Evolutionary conservation across 2,888 invertebrate species (phyloP).

Genomic region (Galerucella pusilla): DNA sequence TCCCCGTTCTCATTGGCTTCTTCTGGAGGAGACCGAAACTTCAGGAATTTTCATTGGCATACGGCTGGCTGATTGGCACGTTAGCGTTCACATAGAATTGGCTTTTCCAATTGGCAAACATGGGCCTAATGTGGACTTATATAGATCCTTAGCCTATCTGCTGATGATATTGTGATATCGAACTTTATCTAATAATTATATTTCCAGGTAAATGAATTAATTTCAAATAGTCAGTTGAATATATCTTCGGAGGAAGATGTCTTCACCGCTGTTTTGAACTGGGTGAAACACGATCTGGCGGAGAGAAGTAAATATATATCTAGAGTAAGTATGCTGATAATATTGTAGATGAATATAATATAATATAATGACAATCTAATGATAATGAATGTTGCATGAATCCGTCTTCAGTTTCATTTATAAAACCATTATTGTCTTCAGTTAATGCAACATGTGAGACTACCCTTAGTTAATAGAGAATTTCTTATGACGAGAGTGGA

Average conservation of each 20-base stretch:
- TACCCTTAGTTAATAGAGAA: constrained; percentile 73
- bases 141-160: no score
- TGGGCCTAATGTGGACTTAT: no score
- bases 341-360: not conserved
- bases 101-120: no score
- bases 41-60: no score
- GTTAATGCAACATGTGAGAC: constrained; percentile 74
- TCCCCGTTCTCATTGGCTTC: no score
- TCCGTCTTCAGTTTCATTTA: no score
- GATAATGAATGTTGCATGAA: not conserved
- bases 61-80: no score
- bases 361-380: no score
- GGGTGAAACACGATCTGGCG: constrained; percentile 75
- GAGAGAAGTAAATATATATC: constrained; percentile 71
- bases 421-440: constrained; percentile 53
- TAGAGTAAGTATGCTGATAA: constrained; percentile 62
- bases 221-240: constrained; percentile 75
- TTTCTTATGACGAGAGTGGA: constrained; percentile 77
- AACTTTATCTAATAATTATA: no score
- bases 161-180: no score
- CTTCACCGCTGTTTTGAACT: constrained; percentile 74
- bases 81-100: no score
- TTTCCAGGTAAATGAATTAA: constrained; percentile 69
- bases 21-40: no score
- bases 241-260: constrained; percentile 76